These are phyloP conservation scores for Druceiella hillmani DNA, from an alignment of 2,888 invertebrate genomes.

Conservation along the genomic window DNA sequence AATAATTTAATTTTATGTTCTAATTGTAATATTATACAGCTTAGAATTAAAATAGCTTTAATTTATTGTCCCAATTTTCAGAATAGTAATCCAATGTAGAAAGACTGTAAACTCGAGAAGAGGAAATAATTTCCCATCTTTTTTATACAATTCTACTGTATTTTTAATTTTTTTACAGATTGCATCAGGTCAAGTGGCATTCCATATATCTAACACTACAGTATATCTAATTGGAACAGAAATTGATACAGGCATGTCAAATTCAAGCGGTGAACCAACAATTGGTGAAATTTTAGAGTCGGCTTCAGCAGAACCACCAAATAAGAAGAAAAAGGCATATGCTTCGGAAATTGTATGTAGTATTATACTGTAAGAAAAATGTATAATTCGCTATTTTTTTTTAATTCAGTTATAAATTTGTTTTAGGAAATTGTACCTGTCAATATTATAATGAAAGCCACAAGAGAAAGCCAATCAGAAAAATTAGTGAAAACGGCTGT, in stretches of 20 bases:
- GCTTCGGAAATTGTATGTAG: conserved; percentile 34
- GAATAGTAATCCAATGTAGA: no score
- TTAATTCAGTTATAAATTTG: conserved; percentile 8
- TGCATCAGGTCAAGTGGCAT: conserved; percentile 67
- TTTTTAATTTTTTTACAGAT: conserved; percentile 37
- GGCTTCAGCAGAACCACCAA: conserved; percentile 37
- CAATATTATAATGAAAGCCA: conserved; percentile 56
- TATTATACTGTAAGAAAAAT: background rate
- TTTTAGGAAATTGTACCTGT: conserved; percentile 56
- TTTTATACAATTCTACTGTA: no score
- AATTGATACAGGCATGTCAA: conserved; percentile 50
- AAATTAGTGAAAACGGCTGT: conserved; percentile 50
- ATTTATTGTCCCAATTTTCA: no score
- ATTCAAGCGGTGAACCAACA: conserved; percentile 46
- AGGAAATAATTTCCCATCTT: no score
- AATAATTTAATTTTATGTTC: no score
- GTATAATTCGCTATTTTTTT: conserved; percentile 4
- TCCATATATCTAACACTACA: conserved; percentile 59
- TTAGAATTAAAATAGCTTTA: no score
- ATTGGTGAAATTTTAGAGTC: conserved; percentile 49
- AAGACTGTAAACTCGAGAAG: no score
- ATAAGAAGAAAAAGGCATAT: conserved; percentile 42
- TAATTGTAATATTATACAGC: no score
- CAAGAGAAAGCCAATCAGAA: conserved; percentile 52
- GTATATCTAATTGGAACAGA: conserved; percentile 61